phyloP scores from a whole-genome alignment of 2,113 vertebrate species.

The Oreochromis aureus region DNA sequence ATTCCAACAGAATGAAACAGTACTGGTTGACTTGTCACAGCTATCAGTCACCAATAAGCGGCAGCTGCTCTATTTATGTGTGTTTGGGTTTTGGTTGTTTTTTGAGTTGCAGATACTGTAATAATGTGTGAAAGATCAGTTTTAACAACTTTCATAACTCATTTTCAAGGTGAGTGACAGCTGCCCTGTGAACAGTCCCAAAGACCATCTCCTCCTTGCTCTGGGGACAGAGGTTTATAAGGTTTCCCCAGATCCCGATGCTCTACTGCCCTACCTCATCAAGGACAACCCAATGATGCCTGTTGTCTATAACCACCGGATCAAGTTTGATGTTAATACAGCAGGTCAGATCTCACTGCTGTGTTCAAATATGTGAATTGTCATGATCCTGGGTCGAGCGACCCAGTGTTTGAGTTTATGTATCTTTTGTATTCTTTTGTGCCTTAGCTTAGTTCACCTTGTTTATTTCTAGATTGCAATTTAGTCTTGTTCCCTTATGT shows the following conservation, averaged over 20 bases:
- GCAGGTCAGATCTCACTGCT: conserved; percentile 27
- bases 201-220: conserved; percentile 76
- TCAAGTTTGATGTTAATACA: conserved; percentile 52
- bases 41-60: no score
- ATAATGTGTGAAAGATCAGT: neutral
- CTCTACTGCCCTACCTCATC: conserved; percentile 68
- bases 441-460: no score
- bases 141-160: neutral
- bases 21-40: neutral
- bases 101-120: neutral
- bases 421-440: no score
- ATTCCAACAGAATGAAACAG: no score
- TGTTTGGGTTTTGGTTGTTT: neutral
- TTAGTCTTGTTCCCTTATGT: no score
- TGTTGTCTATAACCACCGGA: conserved; percentile 45
- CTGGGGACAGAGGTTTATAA: conserved; percentile 72
- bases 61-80: neutral
- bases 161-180: conserved; percentile 57
- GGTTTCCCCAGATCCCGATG: conserved; percentile 57
- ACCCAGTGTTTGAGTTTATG: no score
- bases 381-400: no score
- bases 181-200: conserved; percentile 71
- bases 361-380: neutral
- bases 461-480: no score
- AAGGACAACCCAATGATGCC: conserved; percentile 47